Evolutionary conservation across 2,113 vertebrate species (phyloP).

Genomic region (Ploceus nigricollis): DNA sequence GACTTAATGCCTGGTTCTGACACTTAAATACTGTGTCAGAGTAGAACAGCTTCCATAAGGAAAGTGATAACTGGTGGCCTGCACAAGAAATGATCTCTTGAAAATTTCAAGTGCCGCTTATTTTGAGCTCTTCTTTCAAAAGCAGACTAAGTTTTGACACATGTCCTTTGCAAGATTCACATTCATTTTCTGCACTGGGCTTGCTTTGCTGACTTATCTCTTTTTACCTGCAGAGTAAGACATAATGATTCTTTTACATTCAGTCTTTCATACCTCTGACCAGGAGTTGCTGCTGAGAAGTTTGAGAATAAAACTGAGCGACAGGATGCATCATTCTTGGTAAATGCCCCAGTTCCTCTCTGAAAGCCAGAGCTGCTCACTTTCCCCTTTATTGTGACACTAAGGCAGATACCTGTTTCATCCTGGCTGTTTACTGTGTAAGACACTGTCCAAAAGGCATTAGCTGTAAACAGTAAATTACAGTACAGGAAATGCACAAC

Average conservation of each 20-base stretch:
- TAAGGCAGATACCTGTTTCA: neutral
- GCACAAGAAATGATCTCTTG: neutral
- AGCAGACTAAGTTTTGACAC: neutral
- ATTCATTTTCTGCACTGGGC: neutral
- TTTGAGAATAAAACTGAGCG: neutral
- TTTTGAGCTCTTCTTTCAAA: neutral
- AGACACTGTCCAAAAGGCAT: neutral
- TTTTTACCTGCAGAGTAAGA: neutral
- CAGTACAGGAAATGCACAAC: neutral
- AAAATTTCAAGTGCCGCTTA: neutral
- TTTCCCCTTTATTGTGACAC: neutral
- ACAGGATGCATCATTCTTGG: neutral
- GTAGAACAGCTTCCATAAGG: neutral
- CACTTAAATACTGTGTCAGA: neutral
- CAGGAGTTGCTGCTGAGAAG: neutral
- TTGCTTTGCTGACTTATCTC: neutral
- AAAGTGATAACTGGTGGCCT: neutral
- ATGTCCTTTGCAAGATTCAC: neutral
- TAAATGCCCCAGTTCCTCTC: neutral
- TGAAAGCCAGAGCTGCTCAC: neutral
- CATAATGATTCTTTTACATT: neutral
- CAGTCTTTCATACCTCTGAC: neutral
- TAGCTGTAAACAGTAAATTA: neutral
- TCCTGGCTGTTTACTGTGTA: neutral
- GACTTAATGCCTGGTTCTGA: neutral